Evolutionary conservation across 2,797 vertebrate species (phyloP).

Genomic region (Notolepis coatsorum): DNA sequence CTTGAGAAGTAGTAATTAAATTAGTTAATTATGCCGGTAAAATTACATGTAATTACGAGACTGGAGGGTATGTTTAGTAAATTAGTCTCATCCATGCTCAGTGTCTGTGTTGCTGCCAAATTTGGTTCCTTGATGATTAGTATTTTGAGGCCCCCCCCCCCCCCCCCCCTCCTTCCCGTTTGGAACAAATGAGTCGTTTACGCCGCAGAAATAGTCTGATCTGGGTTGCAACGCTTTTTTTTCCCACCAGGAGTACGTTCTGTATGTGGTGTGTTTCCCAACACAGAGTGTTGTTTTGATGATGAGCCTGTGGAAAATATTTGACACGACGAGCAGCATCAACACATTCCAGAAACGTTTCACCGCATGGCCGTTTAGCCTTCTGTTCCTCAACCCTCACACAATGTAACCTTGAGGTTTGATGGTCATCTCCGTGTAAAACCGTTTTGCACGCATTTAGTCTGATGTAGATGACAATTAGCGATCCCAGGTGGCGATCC

Average conservation of each 20-base stretch:
- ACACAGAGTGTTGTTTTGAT: too few relatives aligned
- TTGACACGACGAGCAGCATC: too few relatives aligned
- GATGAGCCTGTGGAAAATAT: too few relatives aligned
- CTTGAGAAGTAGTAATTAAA: constrained; percentile 99
- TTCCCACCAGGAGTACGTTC: constrained; percentile 49
- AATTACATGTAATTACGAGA: constrained; percentile 99
- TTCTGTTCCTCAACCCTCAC: too few relatives aligned
- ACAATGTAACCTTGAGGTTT: too few relatives aligned
- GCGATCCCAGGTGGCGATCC: too few relatives aligned
- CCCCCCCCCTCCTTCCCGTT: constrained; percentile 88
- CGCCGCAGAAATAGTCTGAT: constrained; percentile 82
- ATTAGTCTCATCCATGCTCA: constrained; percentile 99
- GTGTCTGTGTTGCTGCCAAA: constrained; percentile 98
- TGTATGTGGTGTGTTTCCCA: constrained; percentile 10
- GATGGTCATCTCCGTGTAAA: too few relatives aligned
- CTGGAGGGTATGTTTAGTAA: constrained; percentile 99
- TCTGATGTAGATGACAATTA: too few relatives aligned
- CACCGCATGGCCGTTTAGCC: too few relatives aligned
- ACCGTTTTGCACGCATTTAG: too few relatives aligned
- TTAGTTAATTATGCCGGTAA: constrained; percentile 99
- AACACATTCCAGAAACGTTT: too few relatives aligned
- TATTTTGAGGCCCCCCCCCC: constrained; percentile 93
- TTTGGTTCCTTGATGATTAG: constrained; percentile 99
- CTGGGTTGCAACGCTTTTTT: constrained; percentile 50
- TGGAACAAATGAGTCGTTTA: constrained; percentile 94